A percentile compares a stretch with the other conserved stretches of the same genome.
phyloP scores from a whole-genome alignment of 2,888 invertebrate species.

The Aproaerema taeniolella region DNA sequence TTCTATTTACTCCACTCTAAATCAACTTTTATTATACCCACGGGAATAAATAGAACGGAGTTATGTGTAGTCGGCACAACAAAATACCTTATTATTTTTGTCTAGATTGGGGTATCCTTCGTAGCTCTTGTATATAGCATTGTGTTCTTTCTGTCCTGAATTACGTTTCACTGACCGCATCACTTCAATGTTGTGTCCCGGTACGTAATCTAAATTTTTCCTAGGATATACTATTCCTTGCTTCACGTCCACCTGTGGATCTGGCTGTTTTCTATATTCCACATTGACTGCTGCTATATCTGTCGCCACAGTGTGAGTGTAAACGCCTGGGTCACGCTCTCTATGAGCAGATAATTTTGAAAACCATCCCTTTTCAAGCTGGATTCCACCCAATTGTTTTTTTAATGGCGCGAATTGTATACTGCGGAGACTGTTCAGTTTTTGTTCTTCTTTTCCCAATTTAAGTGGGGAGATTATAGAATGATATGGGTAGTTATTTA shows the following conservation, averaged over 20 bases:
- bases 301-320: no score
- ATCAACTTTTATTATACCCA: no score
- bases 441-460: no score
- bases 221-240: background rate
- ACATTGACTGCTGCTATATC: background rate
- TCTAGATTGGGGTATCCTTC: background rate
- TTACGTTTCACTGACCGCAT: slow-evolving; percentile 24
- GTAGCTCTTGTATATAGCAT: slow-evolving; percentile 27
- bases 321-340: no score
- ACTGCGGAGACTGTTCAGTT: background rate
- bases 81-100: slow-evolving; percentile 5
- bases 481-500: no score
- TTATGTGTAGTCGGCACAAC: no score
- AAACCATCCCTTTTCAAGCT: background rate
- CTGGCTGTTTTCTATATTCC: background rate
- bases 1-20: no score
- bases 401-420: slow-evolving; percentile 33
- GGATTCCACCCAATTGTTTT: background rate
- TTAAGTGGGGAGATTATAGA: no score
- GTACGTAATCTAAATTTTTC: no score
- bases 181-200: slow-evolving; percentile 30
- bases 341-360: background rate
- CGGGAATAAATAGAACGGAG: no score
- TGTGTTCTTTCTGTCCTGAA: slow-evolving; percentile 30
- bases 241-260: background rate